phyloP scores from a whole-genome alignment of 2,113 vertebrate genomes.

The Phoxinus phoxinus region DNA sequence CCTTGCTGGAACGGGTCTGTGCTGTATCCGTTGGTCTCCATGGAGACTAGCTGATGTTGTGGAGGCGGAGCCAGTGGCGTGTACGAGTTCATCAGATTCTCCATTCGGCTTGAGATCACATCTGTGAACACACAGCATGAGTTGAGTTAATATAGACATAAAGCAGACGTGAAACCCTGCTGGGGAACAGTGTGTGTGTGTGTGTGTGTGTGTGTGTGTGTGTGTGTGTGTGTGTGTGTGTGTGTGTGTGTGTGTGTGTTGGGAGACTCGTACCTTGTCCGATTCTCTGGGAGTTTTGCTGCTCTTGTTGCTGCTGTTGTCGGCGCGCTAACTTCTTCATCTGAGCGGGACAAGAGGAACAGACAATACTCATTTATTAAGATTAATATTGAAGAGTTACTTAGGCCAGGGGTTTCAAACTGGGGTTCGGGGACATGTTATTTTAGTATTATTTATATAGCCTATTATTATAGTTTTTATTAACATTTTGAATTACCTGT shows the following conservation, averaged over 20 bases:
- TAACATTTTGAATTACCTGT: not conserved
- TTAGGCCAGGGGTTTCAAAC: not conserved
- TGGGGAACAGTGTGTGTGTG: not conserved
- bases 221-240: not conserved
- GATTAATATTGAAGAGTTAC: not conserved
- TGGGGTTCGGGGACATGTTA: not conserved
- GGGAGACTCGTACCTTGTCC: conserved; percentile 80
- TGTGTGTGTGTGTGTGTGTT: not conserved
- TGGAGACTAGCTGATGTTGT: conserved; percentile 86
- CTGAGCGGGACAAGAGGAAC: conserved; percentile 67
- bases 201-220: not conserved
- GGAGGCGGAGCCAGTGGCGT: conserved; percentile 83
- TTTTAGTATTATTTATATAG: not conserved
- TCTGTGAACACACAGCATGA: conserved; percentile 73
- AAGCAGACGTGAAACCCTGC: not conserved
- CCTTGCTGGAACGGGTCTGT: conserved; percentile 91
- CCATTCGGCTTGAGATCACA: conserved; percentile 88
- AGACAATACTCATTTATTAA: conserved; percentile 9
- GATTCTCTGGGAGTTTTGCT: conserved; percentile 87
- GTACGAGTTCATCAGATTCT: conserved; percentile 90
- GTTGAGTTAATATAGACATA: not conserved
- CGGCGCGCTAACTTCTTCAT: conserved; percentile 94
- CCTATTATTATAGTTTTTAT: not conserved
- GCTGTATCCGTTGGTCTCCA: conserved; percentile 87
- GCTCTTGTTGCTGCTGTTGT: conserved; percentile 94